phyloP scores from a whole-genome alignment of 2,888 invertebrate genomes.

The Platycheirus albimanus region DNA sequence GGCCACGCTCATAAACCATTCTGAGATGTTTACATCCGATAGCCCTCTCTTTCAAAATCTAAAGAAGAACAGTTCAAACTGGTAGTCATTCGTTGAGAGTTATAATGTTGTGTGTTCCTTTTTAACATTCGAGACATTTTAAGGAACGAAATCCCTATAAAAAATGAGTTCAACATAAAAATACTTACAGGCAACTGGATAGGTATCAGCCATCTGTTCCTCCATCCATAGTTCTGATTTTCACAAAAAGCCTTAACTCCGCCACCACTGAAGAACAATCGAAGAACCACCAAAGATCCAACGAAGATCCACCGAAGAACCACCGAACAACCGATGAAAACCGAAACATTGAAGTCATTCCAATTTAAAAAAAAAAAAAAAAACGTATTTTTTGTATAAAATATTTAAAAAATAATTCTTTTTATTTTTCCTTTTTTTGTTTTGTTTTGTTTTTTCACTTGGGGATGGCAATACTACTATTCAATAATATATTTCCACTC shows the following conservation, averaged over 20 bases:
- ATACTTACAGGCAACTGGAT: slow-evolving; percentile 56
- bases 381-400: slow-evolving; percentile 45
- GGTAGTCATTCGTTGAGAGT: neutral
- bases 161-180: neutral
- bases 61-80: too few relatives aligned
- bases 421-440: slow-evolving; percentile 44
- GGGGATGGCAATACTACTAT: slow-evolving; percentile 60
- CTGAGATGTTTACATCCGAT: too few relatives aligned
- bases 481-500: slow-evolving; percentile 57
- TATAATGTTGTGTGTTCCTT: too few relatives aligned
- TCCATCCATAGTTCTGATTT: slow-evolving; percentile 33
- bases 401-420: slow-evolving; percentile 47
- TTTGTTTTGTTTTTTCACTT: slow-evolving; percentile 61
- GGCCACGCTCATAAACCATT: too few relatives aligned
- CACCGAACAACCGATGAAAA: slow-evolving; percentile 41
- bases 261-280: slow-evolving; percentile 24
- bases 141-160: too few relatives aligned
- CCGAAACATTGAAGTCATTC: slow-evolving; percentile 4
- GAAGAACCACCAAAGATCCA: slow-evolving; percentile 36
- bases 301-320: slow-evolving; percentile 34
- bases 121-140: too few relatives aligned
- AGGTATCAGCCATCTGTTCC: slow-evolving; percentile 27
- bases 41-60: too few relatives aligned
- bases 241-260: slow-evolving; percentile 13
- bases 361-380: slow-evolving; percentile 28